phyloP scores from a whole-genome alignment of 2,888 invertebrate species.

The Fissipunctia ypsillon region DNA sequence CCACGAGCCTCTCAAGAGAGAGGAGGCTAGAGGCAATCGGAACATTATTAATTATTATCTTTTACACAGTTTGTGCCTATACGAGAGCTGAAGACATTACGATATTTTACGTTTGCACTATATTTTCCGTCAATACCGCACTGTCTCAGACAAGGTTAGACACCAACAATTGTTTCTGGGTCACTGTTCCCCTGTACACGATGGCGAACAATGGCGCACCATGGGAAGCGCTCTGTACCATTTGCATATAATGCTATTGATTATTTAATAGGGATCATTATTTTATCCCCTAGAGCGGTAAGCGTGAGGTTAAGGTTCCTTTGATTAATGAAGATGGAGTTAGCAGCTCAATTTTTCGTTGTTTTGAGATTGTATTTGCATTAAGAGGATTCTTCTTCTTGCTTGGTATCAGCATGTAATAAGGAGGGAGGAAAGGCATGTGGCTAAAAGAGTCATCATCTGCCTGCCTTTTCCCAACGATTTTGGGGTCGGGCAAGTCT shows the following conservation, averaged over 20 bases:
- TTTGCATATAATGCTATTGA: slow-evolving; percentile 66
- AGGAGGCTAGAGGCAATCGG: no score
- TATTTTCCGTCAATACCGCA: slow-evolving; percentile 12
- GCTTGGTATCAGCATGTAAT: background rate
- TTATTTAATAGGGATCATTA: slow-evolving; percentile 65
- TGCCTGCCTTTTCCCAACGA: no score
- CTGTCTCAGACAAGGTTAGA: slow-evolving; percentile 54
- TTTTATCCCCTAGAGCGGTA: slow-evolving; percentile 27
- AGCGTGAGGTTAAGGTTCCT: slow-evolving; percentile 18
- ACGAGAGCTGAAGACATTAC: background rate
- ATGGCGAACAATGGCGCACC: slow-evolving; percentile 55
- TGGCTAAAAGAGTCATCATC: background rate
- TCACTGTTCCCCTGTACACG: slow-evolving; percentile 51
- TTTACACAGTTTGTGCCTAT: no score
- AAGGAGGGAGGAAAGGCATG: background rate
- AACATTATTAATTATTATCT: no score
- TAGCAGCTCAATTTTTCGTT: background rate
- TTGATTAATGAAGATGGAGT: background rate
- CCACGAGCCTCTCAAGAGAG: no score
- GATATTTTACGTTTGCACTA: background rate
- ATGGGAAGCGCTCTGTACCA: slow-evolving; percentile 59
- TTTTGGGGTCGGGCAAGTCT: no score
- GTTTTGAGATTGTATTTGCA: background rate
- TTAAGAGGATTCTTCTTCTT: no score
- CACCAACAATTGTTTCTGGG: slow-evolving; percentile 60